Evolutionary conservation across 64 coral and sea anemone genomes (phyloP).

Genomic region (Montipora capricornis): DNA sequence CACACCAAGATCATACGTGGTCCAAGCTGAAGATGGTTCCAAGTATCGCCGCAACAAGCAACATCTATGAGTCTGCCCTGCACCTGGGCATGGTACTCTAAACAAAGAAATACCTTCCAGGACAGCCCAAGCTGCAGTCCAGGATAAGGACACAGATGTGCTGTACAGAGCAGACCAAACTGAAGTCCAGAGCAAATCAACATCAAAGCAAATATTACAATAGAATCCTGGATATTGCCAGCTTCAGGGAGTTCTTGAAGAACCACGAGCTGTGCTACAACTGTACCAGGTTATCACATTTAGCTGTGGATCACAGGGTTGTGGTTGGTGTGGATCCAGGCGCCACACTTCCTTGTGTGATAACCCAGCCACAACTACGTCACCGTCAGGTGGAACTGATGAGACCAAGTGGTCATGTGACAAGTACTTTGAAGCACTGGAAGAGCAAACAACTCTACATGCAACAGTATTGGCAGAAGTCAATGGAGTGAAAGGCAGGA

Average conservation of each 20-base stretch:
- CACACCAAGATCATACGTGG: constrained; percentile 41
- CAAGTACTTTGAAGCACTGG: too few species aligned
- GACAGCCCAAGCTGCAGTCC: too few species aligned
- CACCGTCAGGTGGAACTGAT: too few species aligned
- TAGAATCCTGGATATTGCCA: constrained; percentile 46
- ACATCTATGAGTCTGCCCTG: constrained; percentile 37
- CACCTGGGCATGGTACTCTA: neutral
- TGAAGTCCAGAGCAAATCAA: neutral
- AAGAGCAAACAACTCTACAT: too few species aligned
- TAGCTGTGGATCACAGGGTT: too few species aligned
- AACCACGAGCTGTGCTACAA: too few species aligned
- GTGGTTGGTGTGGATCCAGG: too few species aligned
- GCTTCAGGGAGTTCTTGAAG: constrained; percentile 30
- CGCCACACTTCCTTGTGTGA: too few species aligned
- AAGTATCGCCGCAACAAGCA: constrained; percentile 7
- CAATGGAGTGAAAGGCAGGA: too few species aligned
- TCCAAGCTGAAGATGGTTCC: neutral
- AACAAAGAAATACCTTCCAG: neutral
- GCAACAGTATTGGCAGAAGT: too few species aligned
- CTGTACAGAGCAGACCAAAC: neutral
- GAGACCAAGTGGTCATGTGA: too few species aligned
- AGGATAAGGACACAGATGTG: neutral
- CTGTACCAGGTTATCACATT: neutral
- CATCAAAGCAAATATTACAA: constrained; percentile 35
- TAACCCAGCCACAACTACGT: too few species aligned